Percentiles rank a stretch among this genome's conserved stretches.
Conservation (phyloP, 53 echinoderm and acorn worm genomes). For the Patiria pectinifera region DNA sequence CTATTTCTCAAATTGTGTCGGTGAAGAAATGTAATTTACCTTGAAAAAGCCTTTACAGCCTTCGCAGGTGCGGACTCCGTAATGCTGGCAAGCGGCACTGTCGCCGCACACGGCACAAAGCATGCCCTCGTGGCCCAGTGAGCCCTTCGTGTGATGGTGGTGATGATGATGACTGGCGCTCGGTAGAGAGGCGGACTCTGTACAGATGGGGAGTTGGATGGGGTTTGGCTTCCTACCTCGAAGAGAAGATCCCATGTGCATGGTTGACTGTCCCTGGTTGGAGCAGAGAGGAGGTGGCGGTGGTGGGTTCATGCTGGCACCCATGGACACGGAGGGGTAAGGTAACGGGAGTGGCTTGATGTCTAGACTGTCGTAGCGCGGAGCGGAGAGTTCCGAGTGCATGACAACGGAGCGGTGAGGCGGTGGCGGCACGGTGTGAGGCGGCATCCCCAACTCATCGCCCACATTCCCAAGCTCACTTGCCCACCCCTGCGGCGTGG, state of each 20-base stretch:
- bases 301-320: constrained; percentile 19
- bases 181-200: constrained; percentile 61
- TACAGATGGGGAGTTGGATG: constrained; percentile 70
- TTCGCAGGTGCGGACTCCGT: constrained; percentile 98
- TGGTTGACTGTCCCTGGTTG: constrained; percentile 29
- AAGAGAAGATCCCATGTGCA: constrained; percentile 49
- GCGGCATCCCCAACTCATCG: constrained; percentile 64
- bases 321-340: constrained; percentile 44
- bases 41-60: constrained; percentile 99
- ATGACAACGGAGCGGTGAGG: constrained; percentile 37
- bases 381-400: constrained; percentile 38
- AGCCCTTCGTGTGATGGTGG: constrained; percentile 55
- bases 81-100: constrained; percentile 99
- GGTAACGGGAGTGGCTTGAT: constrained; percentile 51
- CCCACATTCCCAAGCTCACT: constrained; percentile 74
- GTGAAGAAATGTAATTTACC: constrained; percentile 61
- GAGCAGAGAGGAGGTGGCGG: constrained; percentile 27
- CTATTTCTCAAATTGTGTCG: no score
- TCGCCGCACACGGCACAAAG: constrained; percentile 98
- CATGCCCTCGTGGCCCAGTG: constrained; percentile 84
- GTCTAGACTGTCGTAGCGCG: constrained; percentile 39
- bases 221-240: constrained; percentile 61
- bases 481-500: constrained; percentile 58
- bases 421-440: constrained; percentile 48
- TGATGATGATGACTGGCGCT: constrained; percentile 64